Evolutionary conservation across 2,888 invertebrate species (phyloP), one percentile per base, ranked within the genome.

Genomic region (Anodontia alba): DNA sequence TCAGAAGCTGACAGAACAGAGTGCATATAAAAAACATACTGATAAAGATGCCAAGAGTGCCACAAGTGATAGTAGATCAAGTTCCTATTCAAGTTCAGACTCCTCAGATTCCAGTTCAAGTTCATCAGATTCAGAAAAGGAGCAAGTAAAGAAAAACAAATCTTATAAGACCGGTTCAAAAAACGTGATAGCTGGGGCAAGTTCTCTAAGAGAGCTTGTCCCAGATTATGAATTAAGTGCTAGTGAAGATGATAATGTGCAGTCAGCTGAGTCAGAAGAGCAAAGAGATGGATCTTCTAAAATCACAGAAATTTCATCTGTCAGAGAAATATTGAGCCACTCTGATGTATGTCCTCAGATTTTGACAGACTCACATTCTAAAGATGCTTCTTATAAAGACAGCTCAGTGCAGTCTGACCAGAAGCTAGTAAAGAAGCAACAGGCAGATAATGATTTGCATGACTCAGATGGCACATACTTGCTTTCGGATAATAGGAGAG

Each of bases 161-260:
- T 68, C 80, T 75, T 71, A 62, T 73, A 57, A 62, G 76, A 81
- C 82, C 79, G 85, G 74, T 85, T 80, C 81, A 85, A 85, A 85
- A 85, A 85, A 85, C 85, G 82, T 78, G 85, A 71, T 78, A 78
- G 82, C 85, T 85, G 85, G 85, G 85, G 76, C 85, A 85, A 76
- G 85, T 80, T 74, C 74, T 78, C 76, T 74, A 76, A 81, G 78
- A 76, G 82, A 76, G 82, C 83, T 82, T 85, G 85, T 85, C 85
- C 85, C 85, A 85, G 85, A 80, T 69, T 79, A 79, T 80, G 29
- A 62, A 29, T 23, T 38, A n/a, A 42, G 15, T 26, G 8, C 42
- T 26, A 69, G 38, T 69, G 69, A 69, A 42, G 69, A 69, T 42
- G 46, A 69, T 42, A 33, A 8, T n/a, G 17, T n/a, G n/a, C 31